phyloP scores from a whole-genome alignment of 2,113 vertebrate species.

The Entosphenus tridentatus region DNA sequence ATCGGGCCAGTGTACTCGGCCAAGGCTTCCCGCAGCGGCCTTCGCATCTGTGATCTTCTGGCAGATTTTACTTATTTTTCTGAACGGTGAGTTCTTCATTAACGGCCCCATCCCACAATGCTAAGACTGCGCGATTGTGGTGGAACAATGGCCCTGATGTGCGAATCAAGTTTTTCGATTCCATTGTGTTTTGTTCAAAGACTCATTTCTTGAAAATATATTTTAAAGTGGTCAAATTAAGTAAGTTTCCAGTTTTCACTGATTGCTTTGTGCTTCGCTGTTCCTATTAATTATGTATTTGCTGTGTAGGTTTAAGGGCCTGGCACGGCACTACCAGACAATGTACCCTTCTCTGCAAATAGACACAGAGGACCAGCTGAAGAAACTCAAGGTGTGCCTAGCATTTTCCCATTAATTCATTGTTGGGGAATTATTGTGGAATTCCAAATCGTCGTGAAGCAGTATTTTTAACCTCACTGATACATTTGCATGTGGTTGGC shows the following conservation, averaged over 20 bases:
- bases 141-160: too few relatives aligned
- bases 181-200: too few relatives aligned
- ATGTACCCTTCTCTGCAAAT: slow-evolving; percentile 35
- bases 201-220: too few relatives aligned
- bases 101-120: too few relatives aligned
- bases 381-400: slow-evolving; percentile 29
- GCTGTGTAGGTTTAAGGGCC: slow-evolving; percentile 23
- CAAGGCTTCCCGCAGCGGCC: slow-evolving; percentile 37
- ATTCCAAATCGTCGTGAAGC: slow-evolving; percentile 3
- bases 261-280: too few relatives aligned
- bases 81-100: slow-evolving; percentile 26
- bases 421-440: too few relatives aligned
- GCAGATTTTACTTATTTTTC: slow-evolving; percentile 34
- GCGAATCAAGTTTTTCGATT: too few relatives aligned
- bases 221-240: too few relatives aligned
- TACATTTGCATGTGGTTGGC: background rate
- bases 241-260: too few relatives aligned
- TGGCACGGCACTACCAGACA: slow-evolving; percentile 29
- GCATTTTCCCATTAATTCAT: too few relatives aligned
- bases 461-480: background rate
- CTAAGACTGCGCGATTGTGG: too few relatives aligned
- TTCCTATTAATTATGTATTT: too few relatives aligned
- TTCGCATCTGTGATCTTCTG: slow-evolving; percentile 37
- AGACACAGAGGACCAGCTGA: slow-evolving; percentile 25
- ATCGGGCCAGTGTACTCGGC: slow-evolving; percentile 46